A percentile compares a stretch with the other conserved stretches of the same genome.
Conservation (phyloP, 2,888 invertebrate species). For the Rotaria socialis region DNA sequence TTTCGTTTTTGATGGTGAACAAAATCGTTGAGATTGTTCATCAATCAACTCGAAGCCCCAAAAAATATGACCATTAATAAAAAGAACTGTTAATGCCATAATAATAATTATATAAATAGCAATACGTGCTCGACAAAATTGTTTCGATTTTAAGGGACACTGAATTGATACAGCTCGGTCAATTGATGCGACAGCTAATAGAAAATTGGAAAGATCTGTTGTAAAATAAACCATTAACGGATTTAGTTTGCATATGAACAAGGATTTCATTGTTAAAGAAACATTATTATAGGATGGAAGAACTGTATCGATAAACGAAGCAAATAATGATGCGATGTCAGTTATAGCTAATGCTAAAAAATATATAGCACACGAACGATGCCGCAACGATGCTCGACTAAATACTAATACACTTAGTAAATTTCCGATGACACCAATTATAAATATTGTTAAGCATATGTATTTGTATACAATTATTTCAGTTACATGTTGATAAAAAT, state of each 20-base stretch:
- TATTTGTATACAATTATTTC: constrained; percentile 27
- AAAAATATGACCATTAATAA: not conserved
- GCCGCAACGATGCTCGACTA: constrained; percentile 21
- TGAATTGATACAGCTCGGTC: constrained; percentile 31
- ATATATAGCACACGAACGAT: constrained; percentile 32
- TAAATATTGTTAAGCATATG: constrained; percentile 3
- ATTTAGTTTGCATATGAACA: constrained; percentile 25
- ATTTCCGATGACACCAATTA: not conserved
- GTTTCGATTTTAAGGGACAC: not conserved
- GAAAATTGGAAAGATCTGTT: constrained; percentile 15
- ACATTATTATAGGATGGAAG: constrained; percentile 22
- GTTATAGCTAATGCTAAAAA: constrained; percentile 32
- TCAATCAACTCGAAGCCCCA: constrained; percentile 11
- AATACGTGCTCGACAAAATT: constrained; percentile 22
- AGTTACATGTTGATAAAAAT: not conserved
- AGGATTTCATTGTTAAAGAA: not conserved
- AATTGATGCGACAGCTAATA: constrained; percentile 20
- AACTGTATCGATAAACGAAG: constrained; percentile 30
- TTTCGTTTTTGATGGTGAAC: constrained; percentile 22
- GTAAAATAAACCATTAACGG: constrained; percentile 28
- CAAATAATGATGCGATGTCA: not conserved
- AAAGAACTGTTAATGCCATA: not conserved
- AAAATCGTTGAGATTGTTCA: not conserved
- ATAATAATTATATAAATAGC: constrained; percentile 9
- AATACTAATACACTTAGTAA: constrained; percentile 31